These are phyloP conservation scores for Parazoanthus atlanticus DNA, from an alignment of 92 coral and sea anemone genomes.

Conservation along the genomic window DNA sequence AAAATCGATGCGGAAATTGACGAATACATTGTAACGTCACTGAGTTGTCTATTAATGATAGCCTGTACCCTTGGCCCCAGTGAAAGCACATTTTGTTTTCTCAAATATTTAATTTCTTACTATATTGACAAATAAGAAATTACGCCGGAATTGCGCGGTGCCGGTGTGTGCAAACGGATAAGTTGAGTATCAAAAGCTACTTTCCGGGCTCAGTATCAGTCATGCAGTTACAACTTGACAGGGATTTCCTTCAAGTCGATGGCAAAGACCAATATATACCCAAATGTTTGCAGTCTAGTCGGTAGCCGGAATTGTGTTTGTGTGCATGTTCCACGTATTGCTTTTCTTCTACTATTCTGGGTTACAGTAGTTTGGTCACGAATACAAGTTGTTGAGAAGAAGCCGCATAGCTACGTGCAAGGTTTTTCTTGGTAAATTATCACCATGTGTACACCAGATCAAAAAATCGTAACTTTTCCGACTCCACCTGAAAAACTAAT, in stretches of 20 bases:
- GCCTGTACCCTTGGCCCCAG: neutral
- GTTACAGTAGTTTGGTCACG: no score
- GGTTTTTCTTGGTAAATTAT: no score
- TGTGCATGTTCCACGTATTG: neutral
- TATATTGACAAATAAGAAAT: neutral
- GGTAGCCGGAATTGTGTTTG: neutral
- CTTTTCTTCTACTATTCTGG: neutral
- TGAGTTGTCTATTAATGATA: neutral
- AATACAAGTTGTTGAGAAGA: no score
- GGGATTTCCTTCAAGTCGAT: neutral
- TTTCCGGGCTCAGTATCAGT: neutral
- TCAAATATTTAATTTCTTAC: neutral
- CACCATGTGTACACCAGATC: no score
- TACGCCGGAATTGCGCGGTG: neutral
- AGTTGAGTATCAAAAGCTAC: neutral
- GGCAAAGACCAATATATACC: neutral
- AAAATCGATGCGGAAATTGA: neutral
- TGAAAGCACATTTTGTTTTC: neutral
- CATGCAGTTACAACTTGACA: neutral
- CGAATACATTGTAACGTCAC: neutral
- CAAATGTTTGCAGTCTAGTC: neutral
- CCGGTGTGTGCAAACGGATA: neutral
- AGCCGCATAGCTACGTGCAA: no score
- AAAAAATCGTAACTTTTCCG: no score
- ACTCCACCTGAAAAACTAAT: no score